Base-by-base conservation (phyloP, 2,113 vertebrate genomes). In the Rhombomys opimus region DNA sequence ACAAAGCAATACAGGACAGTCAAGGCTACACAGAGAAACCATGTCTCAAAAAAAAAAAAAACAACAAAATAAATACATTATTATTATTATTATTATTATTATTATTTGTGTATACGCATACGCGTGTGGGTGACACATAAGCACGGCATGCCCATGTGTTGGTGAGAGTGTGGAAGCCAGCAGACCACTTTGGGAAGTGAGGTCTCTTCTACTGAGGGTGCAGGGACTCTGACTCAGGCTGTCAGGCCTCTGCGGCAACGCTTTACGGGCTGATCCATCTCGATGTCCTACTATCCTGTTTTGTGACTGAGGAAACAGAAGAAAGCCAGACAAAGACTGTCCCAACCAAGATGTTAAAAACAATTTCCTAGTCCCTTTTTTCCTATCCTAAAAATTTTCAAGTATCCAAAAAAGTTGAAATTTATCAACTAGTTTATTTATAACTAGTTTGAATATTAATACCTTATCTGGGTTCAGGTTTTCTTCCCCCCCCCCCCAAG, bases 221-320 rank as follows among this genome's bases (percentile, higher is more conserved):
- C 59, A 63, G 38, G 59, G 78, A n/a, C 30, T 65, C 81, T 63
- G 25, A 85, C 38, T 32, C 10, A 11, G 61, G 61, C 1, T 30
- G 61, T 86, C 61, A 67, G 38, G 57, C 59, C 30, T 18, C 7
- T 5, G 23, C 1, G 7, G 38, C 61, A 85, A 85, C 27, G 22
- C 35, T 61, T 82, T 61, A 81, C 2, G 18, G 18, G 52, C 18
- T 57, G 78, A 57, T 6, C 78, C 57, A 25, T 38, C 57, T 82
- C n/a, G 3, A 7, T 85, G 82, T 9, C 82, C 82, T n/a, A 72
- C 70, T 87, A 89, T 41, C 46, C 46, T 25, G 82, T 73, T 84
- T 93, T 95, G 72, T 9, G 95, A 57, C 67, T n/a, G 23, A 96
- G 52, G n/a, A 90, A 94, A 92, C 13, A 23, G 41, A 95, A 85